These are phyloP conservation scores for Cygnus buccinator DNA, from an alignment of 2,113 vertebrate genomes.

Conservation along the genomic window DNA sequence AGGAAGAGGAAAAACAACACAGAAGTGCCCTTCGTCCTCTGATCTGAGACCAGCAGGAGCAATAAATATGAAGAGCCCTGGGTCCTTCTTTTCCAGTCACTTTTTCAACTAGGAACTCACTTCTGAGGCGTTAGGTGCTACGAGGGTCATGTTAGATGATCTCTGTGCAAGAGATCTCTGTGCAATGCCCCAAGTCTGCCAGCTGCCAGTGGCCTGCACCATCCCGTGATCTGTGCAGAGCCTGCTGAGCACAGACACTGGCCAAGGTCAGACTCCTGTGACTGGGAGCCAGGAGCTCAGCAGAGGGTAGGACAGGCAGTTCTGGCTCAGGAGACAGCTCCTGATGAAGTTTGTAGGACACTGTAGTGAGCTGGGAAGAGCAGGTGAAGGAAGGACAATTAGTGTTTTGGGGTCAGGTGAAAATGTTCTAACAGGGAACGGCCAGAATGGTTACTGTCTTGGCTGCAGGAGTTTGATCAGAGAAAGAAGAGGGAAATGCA, in stretches of 20 bases:
- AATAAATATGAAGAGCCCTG: background rate
- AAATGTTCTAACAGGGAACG: background rate
- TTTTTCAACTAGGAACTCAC: background rate
- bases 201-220: background rate
- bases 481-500: background rate
- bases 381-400: too few species aligned
- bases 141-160: background rate
- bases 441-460: background rate
- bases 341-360: background rate
- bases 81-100: background rate
- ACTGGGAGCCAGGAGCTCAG: background rate
- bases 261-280: accelerated
- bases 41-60: background rate
- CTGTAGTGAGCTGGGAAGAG: background rate
- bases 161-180: too few species aligned
- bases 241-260: background rate
- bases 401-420: background rate
- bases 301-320: background rate
- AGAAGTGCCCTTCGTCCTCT: background rate
- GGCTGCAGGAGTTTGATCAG: background rate
- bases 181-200: background rate
- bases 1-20: background rate
- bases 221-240: accelerated
- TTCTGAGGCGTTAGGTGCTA: background rate
- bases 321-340: accelerated